Conservation (phyloP, 2,888 invertebrate genomes). For the Xylota sylvarum region DNA sequence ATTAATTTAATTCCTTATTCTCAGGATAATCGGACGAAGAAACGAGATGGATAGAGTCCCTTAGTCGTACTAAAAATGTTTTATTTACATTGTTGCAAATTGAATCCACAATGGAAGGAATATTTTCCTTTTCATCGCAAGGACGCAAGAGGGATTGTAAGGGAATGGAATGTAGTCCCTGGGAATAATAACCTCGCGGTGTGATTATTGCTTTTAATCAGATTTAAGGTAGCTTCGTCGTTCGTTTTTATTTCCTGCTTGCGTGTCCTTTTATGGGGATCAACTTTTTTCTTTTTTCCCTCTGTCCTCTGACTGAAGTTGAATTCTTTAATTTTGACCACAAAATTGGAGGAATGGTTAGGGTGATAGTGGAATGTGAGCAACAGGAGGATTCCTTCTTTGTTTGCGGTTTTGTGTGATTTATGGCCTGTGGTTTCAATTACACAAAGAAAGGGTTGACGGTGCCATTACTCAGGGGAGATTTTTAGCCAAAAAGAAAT, state of each 20-base stretch:
- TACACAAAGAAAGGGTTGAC: constrained; percentile 13
- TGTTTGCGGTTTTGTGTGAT: constrained; percentile 2
- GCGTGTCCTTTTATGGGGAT: constrained; percentile 18
- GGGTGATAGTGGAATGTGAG: neutral
- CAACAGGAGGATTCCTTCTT: neutral
- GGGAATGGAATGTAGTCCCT: constrained; percentile 13
- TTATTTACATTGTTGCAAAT: constrained; percentile 65
- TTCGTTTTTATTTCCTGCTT: neutral
- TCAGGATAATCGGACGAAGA: neutral
- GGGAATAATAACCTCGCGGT: constrained; percentile 4
- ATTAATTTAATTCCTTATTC: constrained; percentile 45
- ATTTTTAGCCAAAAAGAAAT: neutral
- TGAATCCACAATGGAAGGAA: constrained; percentile 49
- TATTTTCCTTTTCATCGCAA: neutral
- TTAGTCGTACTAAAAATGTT: constrained; percentile 53
- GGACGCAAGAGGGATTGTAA: neutral
- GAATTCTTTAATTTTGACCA: neutral
- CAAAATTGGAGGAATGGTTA: neutral
- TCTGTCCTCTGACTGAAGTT: neutral
- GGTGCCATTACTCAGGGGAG: neutral
- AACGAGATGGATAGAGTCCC: neutral
- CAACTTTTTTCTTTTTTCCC: neutral
- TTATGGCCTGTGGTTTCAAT: constrained; percentile 14
- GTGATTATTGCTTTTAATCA: constrained; percentile 44
- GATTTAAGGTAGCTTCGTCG: constrained; percentile 10